Conservation (phyloP, 2,888 invertebrate genomes). For the Lycocerus yunnanus region DNA sequence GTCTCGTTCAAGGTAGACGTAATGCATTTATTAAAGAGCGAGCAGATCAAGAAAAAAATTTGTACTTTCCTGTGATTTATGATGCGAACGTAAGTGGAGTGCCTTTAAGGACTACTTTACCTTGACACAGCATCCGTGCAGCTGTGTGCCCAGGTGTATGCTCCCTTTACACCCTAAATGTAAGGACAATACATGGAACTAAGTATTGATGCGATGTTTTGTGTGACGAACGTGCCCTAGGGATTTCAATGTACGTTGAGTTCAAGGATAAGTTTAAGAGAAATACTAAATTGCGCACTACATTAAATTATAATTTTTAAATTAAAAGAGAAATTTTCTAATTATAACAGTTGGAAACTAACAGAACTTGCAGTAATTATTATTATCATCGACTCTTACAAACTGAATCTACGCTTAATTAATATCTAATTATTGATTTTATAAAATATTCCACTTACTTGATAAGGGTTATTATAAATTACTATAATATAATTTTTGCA, state of each 20-base stretch:
- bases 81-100: slow-evolving; percentile 38
- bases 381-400: not conserved
- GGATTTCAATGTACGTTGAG: slow-evolving; percentile 17
- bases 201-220: slow-evolving; percentile 46
- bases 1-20: slow-evolving; percentile 42
- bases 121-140: slow-evolving; percentile 54
- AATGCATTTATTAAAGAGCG: slow-evolving; percentile 43
- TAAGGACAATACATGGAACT: slow-evolving; percentile 51
- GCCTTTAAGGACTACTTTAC: slow-evolving; percentile 43
- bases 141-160: slow-evolving; percentile 57
- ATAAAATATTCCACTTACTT: not conserved
- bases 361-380: not conserved
- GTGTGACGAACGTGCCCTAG: slow-evolving; percentile 28
- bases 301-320: slow-evolving; percentile 4
- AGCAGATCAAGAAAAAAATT: slow-evolving; percentile 41
- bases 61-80: slow-evolving; percentile 45
- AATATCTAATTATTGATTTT: not conserved
- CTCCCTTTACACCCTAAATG: slow-evolving; percentile 52
- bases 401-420: not conserved
- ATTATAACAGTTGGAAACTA: not conserved
- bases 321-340: not conserved
- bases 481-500: not conserved
- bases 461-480: not conserved
- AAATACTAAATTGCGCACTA: slow-evolving; percentile 8
- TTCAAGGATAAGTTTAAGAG: slow-evolving; percentile 26